Evolutionary conservation across 2,797 vertebrate species (phyloP).

Genomic region (Sebastolobus altivelis): DNA sequence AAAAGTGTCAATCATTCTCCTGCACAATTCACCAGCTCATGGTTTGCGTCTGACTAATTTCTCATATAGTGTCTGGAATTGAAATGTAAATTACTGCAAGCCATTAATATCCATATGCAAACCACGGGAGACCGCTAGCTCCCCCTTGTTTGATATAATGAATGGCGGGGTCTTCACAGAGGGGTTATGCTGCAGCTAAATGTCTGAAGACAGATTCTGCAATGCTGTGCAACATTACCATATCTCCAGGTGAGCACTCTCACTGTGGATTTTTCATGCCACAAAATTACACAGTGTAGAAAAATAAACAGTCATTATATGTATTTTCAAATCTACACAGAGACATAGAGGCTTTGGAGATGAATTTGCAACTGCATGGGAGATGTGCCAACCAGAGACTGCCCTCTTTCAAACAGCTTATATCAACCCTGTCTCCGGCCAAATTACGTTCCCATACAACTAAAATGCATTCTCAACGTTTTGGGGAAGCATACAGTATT

Average conservation of each 20-base stretch:
- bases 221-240: slow-evolving; percentile 19
- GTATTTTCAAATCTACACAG: neutral
- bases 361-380: slow-evolving; percentile 10
- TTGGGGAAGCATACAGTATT: no score
- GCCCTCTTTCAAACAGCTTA: neutral
- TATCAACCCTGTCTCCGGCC: neutral
- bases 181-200: slow-evolving; percentile 49
- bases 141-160: slow-evolving; percentile 59
- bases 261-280: neutral
- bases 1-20: slow-evolving; percentile 76
- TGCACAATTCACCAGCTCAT: slow-evolving; percentile 43
- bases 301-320: neutral
- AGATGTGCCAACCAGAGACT: neutral
- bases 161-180: slow-evolving; percentile 41
- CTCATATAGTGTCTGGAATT: slow-evolving; percentile 45
- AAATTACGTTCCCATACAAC: no score
- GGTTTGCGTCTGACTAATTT: slow-evolving; percentile 61
- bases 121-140: slow-evolving; percentile 14
- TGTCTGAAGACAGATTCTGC: slow-evolving; percentile 24
- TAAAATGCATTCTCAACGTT: no score
- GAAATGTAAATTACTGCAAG: slow-evolving; percentile 69
- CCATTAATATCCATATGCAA: slow-evolving; percentile 61
- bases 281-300: neutral
- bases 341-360: neutral
- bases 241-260: slow-evolving; percentile 19